Evolutionary conservation across 2,888 invertebrate genomes (phyloP).

Genomic region (Chymomyza procnemis): DNA sequence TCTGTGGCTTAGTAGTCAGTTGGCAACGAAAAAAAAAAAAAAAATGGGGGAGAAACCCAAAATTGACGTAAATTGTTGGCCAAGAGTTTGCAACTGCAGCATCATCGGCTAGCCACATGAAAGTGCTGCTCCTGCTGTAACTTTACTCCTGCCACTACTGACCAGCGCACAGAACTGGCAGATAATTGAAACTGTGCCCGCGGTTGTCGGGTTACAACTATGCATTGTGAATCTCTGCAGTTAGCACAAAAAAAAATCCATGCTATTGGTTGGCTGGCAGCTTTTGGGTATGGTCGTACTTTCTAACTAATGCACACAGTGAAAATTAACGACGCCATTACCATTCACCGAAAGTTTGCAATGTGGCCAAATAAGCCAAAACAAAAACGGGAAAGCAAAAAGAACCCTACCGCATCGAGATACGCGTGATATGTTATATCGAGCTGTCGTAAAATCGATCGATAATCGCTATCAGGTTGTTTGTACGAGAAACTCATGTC

Average conservation of each 20-base stretch:
- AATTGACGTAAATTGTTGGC: conserved; percentile 27
- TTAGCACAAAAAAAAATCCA: background rate
- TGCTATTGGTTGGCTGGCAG: conserved; percentile 8
- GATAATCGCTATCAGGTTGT: background rate
- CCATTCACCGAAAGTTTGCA: conserved; percentile 53
- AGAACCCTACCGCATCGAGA: too few species aligned
- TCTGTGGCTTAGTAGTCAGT: background rate
- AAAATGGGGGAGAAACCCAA: conserved; percentile 12
- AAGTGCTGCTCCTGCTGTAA: conserved; percentile 18
- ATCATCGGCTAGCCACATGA: conserved; percentile 53
- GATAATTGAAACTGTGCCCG: conserved; percentile 27
- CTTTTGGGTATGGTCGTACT: conserved; percentile 4
- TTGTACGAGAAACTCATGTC: conserved; percentile 45
- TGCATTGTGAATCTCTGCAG: conserved; percentile 10
- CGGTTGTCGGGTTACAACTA: conserved; percentile 11
- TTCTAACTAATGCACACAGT: conserved; percentile 38
- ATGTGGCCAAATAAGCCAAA: conserved; percentile 23
- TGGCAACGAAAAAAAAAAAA: conserved; percentile 2
- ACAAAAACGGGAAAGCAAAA: conserved; percentile 52
- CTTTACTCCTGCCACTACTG: background rate
- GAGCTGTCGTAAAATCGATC: background rate
- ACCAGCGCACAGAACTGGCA: background rate
- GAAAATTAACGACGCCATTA: conserved; percentile 68
- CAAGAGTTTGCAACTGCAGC: conserved; percentile 1
- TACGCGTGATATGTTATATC: background rate